Evolutionary conservation across 2,113 vertebrate genomes (phyloP).

Genomic region (Microtus montanus): DNA sequence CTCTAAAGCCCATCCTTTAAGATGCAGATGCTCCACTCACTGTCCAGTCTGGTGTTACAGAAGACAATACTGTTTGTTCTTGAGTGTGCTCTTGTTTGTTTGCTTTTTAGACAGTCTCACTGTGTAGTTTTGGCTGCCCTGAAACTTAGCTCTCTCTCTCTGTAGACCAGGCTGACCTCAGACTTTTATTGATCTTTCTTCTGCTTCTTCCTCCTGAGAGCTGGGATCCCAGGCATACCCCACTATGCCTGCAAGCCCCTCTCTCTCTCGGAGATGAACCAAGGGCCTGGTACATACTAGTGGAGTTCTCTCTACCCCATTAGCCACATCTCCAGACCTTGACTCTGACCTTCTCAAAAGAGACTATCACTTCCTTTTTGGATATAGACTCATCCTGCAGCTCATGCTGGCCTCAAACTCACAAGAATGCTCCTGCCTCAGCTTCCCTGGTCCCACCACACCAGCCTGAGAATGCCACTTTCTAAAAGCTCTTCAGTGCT

Average conservation of each 20-base stretch:
- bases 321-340: neutral
- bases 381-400: neutral
- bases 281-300: neutral
- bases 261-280: neutral
- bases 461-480: neutral
- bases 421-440: neutral
- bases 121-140: neutral
- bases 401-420: neutral
- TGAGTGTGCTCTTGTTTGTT: neutral
- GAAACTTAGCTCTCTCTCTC: neutral
- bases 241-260: neutral
- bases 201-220: neutral
- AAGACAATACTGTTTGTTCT: neutral
- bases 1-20: neutral
- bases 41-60: neutral
- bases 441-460: neutral
- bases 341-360: neutral
- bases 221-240: neutral
- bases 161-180: neutral
- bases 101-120: neutral
- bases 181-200: neutral
- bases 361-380: neutral
- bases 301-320: too few relatives aligned
- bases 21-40: fast-evolving
- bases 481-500: neutral